A percentile compares a stretch with the other conserved stretches of the same genome.
Conservation (phyloP, 1,140 invertebrate genomes). For the Drosophila erecta region DNA sequence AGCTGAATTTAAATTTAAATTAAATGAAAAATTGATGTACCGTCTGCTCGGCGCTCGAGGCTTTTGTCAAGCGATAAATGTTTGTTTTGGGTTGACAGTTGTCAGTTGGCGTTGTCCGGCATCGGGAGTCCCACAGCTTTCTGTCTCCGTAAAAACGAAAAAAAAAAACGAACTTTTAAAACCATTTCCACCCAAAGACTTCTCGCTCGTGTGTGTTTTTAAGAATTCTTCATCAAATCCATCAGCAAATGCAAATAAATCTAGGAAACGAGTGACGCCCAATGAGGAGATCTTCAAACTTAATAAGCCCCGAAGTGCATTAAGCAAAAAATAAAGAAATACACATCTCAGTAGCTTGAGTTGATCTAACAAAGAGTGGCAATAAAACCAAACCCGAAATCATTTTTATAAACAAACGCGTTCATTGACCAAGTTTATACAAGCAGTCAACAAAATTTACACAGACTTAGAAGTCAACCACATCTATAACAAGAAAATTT, state of each 20-base stretch:
- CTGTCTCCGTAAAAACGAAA: constrained; percentile 16
- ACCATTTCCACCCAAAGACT: not conserved
- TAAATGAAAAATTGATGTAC: constrained; percentile 83
- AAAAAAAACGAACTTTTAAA: constrained; percentile 1
- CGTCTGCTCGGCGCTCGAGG: constrained; percentile 34
- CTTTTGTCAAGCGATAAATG: constrained; percentile 42
- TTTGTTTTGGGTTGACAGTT: constrained; percentile 67
- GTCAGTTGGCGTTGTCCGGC: constrained; percentile 72
- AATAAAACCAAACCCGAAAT: constrained; percentile 48
- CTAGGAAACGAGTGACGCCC: constrained; percentile 10
- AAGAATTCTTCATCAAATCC: constrained; percentile 14
- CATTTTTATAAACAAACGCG: constrained; percentile 60
- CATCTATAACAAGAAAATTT: constrained; percentile 52
- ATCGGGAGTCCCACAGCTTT: constrained; percentile 52
- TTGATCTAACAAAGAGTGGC: constrained; percentile 29
- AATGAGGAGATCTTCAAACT: not conserved
- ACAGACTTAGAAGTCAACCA: constrained; percentile 43
- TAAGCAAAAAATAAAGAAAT: constrained; percentile 1
- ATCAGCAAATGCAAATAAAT: constrained; percentile 32
- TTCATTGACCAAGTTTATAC: constrained; percentile 70
- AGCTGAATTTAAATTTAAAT: constrained; percentile 54
- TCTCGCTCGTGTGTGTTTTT: constrained; percentile 24
- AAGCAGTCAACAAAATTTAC: constrained; percentile 48
- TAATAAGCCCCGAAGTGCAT: constrained; percentile 23
- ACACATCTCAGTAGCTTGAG: not conserved